Evolutionary conservation across 2,888 invertebrate species (phyloP).

Genomic region (Torymus aiolomorphi): DNA sequence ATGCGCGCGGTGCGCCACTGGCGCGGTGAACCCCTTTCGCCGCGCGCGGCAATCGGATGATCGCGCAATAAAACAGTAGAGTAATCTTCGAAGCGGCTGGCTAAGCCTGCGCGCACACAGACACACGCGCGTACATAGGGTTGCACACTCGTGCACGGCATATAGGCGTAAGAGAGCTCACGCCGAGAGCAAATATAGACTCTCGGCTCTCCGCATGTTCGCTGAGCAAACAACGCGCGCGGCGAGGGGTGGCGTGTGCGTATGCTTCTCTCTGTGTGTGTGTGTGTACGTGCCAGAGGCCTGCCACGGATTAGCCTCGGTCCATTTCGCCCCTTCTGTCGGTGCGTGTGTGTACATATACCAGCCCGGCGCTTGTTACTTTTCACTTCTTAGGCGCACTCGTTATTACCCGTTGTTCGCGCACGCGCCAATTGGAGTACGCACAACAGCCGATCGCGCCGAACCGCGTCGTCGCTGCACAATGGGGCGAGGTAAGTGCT

Average conservation of each 20-base stretch:
- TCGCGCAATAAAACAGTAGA: constrained; percentile 73
- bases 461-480: neutral
- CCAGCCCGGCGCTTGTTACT: constrained; percentile 9
- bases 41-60: constrained; percentile 69
- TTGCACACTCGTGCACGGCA: neutral
- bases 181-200: constrained; percentile 30
- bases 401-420: neutral
- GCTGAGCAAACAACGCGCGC: constrained; percentile 1
- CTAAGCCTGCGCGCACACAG: constrained; percentile 61
- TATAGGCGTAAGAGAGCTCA: neutral
- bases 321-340: constrained; percentile 73
- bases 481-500: constrained; percentile 31
- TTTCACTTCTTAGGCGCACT: neutral
- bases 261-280: neutral
- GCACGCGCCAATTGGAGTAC: no score
- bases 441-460: no score
- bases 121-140: neutral
- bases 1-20: constrained; percentile 57
- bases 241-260: neutral
- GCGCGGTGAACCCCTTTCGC: constrained; percentile 57
- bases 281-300: neutral
- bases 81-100: constrained; percentile 70
- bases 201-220: constrained; percentile 7
- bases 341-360: neutral
- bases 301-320: constrained; percentile 71